Conservation (phyloP, 2,888 invertebrate species). For the Dryadula phaetusa region DNA sequence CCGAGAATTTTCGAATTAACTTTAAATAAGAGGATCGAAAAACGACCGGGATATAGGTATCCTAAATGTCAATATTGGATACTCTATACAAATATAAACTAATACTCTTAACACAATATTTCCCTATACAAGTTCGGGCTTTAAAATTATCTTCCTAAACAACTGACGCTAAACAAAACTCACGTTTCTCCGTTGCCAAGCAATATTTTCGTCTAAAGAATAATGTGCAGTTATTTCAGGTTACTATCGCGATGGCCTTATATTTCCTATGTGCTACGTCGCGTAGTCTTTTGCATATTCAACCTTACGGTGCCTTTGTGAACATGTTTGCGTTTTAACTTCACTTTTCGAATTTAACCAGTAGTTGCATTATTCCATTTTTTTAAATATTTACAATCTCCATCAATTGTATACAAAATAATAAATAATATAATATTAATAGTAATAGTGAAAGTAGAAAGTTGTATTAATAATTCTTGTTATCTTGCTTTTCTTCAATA, state of each 20-base stretch:
- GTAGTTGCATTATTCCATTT: not conserved
- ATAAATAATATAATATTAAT: too few species aligned
- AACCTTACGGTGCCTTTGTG: slow-evolving; percentile 22
- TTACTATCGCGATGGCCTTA: slow-evolving; percentile 31
- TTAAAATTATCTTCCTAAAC: not conserved
- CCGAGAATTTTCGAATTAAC: too few species aligned
- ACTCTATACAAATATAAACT: too few species aligned
- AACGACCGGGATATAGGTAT: too few species aligned
- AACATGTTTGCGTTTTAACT: not conserved
- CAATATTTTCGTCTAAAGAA: slow-evolving; percentile 23
- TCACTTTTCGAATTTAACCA: slow-evolving; percentile 1
- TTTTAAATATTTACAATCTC: too few species aligned
- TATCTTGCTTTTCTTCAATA: too few species aligned
- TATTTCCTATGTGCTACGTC: slow-evolving; percentile 27
- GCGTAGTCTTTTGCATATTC: slow-evolving; percentile 29
- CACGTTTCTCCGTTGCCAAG: slow-evolving; percentile 11
- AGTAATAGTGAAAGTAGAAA: too few species aligned
- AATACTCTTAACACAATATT: not conserved
- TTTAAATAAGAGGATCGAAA: too few species aligned
- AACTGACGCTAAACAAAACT: not conserved
- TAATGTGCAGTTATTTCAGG: slow-evolving; percentile 27
- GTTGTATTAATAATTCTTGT: too few species aligned
- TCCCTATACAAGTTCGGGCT: not conserved
- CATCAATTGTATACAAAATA: too few species aligned
- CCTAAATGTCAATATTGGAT: too few species aligned